Evolutionary conservation across 2,888 invertebrate genomes (phyloP), one percentile per base, ranked within the genome.

Genomic region (Drosophila borealis): DNA sequence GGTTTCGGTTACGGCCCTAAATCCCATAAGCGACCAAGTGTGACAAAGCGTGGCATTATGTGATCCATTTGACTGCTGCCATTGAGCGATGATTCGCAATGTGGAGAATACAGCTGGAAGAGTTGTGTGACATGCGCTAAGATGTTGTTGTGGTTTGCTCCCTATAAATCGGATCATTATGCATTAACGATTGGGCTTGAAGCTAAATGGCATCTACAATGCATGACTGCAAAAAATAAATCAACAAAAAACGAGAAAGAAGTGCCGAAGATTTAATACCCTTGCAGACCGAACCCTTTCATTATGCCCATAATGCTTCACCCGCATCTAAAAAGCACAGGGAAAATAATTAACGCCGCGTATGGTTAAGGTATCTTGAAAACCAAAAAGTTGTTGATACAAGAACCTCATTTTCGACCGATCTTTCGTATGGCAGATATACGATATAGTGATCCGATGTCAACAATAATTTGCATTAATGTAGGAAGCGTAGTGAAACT

Each of bases 21-120:
- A 48, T 61, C 74, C 73, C 66, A 71, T 68, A 71, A 68, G 80
- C 74, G 80, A 71, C 87, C 67, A 85, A 89, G 88, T 87, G 89
- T 86, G 86, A 88, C 85, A 85, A 86, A 88, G 82, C 80, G 60
- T 70, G 69, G 78, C 69, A 78, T 88, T 88, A 83, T 79, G 61
- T 75, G 78, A 74, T 76, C 63, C 74, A 74, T 78, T 63, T 51
- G 54, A 51, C 59, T 70, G 29, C 29, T 29, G 29, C 29, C 29
- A 29, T 29, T 8, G 29, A 29, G 57, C 49, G 67, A 76, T 74
- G 74, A 70, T 74, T 77, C 59, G 73, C 71, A 59, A 75, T 59
- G 70, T 62, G 17, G 17, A 17, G 17, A 17, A 17, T 17, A 17
- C 17, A 50, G 17, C 50, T 51, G 34, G n/a, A 49, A 59, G 21